phyloP scores from a whole-genome alignment of 2,888 invertebrate species.

The Meliscaeva auricollis region DNA sequence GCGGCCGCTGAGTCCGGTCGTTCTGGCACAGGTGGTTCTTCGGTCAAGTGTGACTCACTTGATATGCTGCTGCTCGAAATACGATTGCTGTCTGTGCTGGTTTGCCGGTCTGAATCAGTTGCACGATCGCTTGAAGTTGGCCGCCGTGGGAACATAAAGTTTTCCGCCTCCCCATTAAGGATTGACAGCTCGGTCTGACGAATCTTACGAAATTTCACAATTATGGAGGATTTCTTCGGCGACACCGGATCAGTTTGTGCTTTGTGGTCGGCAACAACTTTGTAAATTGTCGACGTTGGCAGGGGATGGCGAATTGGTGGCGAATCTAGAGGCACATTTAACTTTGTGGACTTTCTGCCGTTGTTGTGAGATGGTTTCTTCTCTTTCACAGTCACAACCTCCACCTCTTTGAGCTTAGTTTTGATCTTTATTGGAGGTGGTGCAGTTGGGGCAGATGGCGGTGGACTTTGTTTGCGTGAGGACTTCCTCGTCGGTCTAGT shows the following conservation, averaged over 20 bases:
- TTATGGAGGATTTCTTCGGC: constrained; percentile 84
- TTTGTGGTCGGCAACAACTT: constrained; percentile 81
- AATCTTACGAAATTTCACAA: constrained; percentile 91
- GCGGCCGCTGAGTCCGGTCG: constrained; percentile 55
- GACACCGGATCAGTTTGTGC: constrained; percentile 76
- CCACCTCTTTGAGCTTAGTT: constrained; percentile 76
- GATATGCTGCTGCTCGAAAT: constrained; percentile 78
- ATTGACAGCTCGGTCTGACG: constrained; percentile 90
- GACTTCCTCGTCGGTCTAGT: constrained; percentile 67
- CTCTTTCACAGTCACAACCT: constrained; percentile 73
- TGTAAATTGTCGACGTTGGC: constrained; percentile 82
- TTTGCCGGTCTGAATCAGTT: constrained; percentile 85
- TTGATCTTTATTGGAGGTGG: constrained; percentile 57
- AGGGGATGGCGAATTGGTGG: constrained; percentile 82
- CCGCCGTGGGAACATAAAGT: constrained; percentile 92
- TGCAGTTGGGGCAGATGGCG: not conserved
- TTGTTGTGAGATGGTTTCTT: constrained; percentile 60
- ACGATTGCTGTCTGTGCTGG: constrained; percentile 83
- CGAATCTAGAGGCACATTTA: constrained; percentile 77
- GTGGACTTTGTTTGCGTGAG: constrained; percentile 62
- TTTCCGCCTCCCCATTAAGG: constrained; percentile 93
- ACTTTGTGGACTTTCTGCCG: constrained; percentile 30
- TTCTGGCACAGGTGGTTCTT: constrained; percentile 76
- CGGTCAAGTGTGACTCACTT: constrained; percentile 66
- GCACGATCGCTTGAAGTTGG: constrained; percentile 81